These are phyloP conservation scores for Monodelphis domestica DNA, from an alignment of 2,797 vertebrate species.

Conservation along the genomic window DNA sequence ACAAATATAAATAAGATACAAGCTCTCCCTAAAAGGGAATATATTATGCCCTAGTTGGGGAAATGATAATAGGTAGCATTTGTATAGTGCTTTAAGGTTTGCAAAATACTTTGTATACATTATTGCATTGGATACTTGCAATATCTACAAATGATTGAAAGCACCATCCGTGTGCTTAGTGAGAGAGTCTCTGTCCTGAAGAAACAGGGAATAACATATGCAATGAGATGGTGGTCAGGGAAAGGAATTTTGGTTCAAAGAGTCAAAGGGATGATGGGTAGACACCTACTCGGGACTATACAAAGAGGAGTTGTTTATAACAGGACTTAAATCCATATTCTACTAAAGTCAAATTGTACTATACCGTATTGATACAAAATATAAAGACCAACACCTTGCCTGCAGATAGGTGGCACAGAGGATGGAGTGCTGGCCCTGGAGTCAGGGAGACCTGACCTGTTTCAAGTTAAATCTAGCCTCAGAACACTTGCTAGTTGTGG, in stretches of 20 bases:
- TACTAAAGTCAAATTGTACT: not conserved
- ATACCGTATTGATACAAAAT: not conserved
- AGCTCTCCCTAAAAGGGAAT: not conserved
- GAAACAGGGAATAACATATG: not conserved
- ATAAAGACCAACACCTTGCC: not conserved
- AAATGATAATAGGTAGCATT: too few species aligned
- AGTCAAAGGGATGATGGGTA: not conserved
- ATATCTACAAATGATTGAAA: not conserved
- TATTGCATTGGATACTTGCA: not conserved
- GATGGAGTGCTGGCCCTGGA: not conserved
- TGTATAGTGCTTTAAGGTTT: not conserved
- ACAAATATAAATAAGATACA: not conserved
- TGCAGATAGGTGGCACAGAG: not conserved
- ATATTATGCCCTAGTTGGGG: not conserved
- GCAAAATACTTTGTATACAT: not conserved
- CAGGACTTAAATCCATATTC: not conserved
- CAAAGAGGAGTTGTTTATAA: not conserved
- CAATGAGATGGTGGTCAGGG: not conserved
- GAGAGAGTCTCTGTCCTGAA: not conserved
- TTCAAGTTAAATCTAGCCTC: not conserved
- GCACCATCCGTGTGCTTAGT: not conserved
- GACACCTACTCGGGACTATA: not conserved
- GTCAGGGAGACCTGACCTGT: not conserved
- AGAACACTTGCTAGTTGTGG: not conserved
- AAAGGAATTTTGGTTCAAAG: not conserved